These are phyloP conservation scores for Ctenomys sociabilis DNA, from an alignment of 2,113 vertebrate genomes.

Conservation along the genomic window DNA sequence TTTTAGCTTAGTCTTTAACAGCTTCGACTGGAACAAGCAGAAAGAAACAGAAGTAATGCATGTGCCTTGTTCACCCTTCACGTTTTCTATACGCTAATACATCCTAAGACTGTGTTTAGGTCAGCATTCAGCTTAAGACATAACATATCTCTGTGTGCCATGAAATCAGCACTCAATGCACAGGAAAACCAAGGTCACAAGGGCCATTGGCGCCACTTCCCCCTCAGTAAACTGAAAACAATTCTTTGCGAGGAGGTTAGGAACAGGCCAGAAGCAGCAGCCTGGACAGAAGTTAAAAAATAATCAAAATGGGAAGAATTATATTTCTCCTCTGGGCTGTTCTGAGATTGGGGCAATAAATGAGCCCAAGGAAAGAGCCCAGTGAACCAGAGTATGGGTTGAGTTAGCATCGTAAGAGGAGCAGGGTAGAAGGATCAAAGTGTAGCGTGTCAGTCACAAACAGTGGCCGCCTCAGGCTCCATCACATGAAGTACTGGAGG, in stretches of 20 bases:
- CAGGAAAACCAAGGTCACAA: not conserved
- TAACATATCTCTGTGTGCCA: not conserved
- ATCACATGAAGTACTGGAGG: not conserved
- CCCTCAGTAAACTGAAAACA: constrained; percentile 29
- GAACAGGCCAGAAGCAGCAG: not conserved
- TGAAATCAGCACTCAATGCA: constrained; percentile 32
- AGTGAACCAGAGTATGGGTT: constrained; percentile 29
- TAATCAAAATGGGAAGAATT: constrained; percentile 18
- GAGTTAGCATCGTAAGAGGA: constrained; percentile 49
- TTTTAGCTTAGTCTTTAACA: constrained; percentile 11
- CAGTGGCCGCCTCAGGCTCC: not conserved
- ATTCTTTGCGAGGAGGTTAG: not conserved
- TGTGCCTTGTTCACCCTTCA: not conserved
- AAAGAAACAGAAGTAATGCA: not conserved
- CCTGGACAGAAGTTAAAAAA: constrained; percentile 8
- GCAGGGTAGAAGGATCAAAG: constrained; percentile 28
- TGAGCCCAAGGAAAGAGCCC: not conserved
- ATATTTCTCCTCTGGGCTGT: not conserved
- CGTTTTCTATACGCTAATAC: not conserved
- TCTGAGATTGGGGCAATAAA: not conserved
- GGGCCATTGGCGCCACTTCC: not conserved
- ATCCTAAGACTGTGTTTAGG: not conserved
- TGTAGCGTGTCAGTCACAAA: not conserved
- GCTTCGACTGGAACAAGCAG: not conserved
- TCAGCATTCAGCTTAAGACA: constrained; percentile 53